phyloP scores from a whole-genome alignment of 1,140 invertebrate species.

The Stegodyphus mimosarum region DNA sequence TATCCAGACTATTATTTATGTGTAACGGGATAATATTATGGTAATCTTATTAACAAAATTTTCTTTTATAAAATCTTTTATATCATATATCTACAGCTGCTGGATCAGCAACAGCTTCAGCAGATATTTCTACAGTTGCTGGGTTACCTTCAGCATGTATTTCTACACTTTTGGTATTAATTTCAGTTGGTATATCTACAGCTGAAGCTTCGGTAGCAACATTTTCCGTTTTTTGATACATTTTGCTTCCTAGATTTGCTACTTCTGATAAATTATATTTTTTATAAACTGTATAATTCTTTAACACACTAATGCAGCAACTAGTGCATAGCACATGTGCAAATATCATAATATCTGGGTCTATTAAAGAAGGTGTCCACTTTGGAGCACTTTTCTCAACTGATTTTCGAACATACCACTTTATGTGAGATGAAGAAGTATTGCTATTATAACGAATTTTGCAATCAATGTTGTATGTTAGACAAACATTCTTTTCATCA shows the following conservation, averaged over 20 bases:
- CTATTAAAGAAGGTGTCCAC: slow-evolving; percentile 64
- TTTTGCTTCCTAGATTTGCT: not conserved
- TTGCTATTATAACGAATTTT: slow-evolving; percentile 84
- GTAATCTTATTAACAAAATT: too few relatives aligned
- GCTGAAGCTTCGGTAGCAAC: not conserved
- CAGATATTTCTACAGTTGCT: not conserved
- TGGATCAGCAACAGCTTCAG: too few relatives aligned
- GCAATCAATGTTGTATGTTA: slow-evolving; percentile 81
- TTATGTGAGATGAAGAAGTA: slow-evolving; percentile 74
- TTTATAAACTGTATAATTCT: slow-evolving; percentile 66
- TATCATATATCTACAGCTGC: too few relatives aligned
- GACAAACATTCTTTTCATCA: slow-evolving; percentile 71
- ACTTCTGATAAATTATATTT: slow-evolving; percentile 68
- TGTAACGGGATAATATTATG: too few relatives aligned
- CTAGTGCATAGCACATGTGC: slow-evolving; percentile 67
- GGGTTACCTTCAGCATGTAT: not conserved
- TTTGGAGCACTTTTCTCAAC: slow-evolving; percentile 63
- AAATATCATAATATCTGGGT: slow-evolving; percentile 66
- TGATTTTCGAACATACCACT: slow-evolving; percentile 63
- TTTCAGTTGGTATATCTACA: not conserved
- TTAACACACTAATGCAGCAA: slow-evolving; percentile 67
- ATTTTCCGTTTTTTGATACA: too few relatives aligned
- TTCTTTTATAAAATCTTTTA: too few relatives aligned
- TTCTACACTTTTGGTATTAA: not conserved
- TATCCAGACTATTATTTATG: too few relatives aligned